Evolutionary conservation across 2,797 vertebrate species (phyloP), one percentile per base, ranked within the genome.

Genomic region (Xiphophorus birchmanni): DNA sequence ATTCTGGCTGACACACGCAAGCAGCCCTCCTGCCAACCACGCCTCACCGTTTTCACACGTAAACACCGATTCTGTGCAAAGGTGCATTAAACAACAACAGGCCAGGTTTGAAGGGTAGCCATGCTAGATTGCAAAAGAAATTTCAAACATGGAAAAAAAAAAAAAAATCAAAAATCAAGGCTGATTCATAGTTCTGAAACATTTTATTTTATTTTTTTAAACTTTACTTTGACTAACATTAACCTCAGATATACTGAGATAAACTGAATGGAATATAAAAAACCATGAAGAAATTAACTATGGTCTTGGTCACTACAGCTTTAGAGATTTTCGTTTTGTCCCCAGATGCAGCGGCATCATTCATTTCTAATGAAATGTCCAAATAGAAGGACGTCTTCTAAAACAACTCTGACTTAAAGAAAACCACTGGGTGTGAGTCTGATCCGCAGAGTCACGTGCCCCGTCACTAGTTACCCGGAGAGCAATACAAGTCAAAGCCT

Each of bases 1-100:
- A 88, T 92, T 86, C 77, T 80, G 76, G 9, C 76, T 90, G 72
- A 73, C 78, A 77, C 84, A 71, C 74, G 52, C 63, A 40, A 23
- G 47, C 65, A 50, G 15, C 7, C 35, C 69, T 58, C 8, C 56
- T 63, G 52, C 48, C 21, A 79, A 69, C 89, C 91, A 84, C 92
- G 87, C 92, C 91, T 82, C 72, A 76, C 5, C 54, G 82, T 80
- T 73, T 73, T 76, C 3, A 63, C 44, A 71, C 75, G 37, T 1
- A 74, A 84, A 82, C 13, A 35, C 74, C 37, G 50, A 76, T 3
- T 48, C 42, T 8, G 75, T 50, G 40, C n/a, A 77, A 2, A 47
- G n/a, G n/a, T 0, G 4, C 73, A 76, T 29, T 63, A 18, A 18
- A 72, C n/a, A 47, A 54, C 4, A 2, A 9, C 1, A 6, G 29